A percentile compares a stretch with the other conserved stretches of the same genome.
Evolutionary conservation across 1,140 invertebrate species (phyloP).

Genomic region (Habropoda laboriosa): DNA sequence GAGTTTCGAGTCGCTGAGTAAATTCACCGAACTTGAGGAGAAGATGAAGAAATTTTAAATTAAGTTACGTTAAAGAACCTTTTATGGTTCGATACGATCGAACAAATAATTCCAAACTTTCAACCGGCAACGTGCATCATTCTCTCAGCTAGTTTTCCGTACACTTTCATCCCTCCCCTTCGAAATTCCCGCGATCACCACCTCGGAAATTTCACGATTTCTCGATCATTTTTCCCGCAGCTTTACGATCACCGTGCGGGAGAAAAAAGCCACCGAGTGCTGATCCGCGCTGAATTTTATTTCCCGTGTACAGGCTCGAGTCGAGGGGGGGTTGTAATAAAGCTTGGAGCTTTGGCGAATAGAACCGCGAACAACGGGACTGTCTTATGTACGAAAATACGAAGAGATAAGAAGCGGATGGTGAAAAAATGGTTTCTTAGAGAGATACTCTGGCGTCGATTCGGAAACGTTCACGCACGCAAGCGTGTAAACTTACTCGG

Average conservation of each 20-base stretch:
- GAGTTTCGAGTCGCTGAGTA: no score
- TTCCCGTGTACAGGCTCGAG: background rate
- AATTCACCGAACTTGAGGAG: no score
- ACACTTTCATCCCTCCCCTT: background rate
- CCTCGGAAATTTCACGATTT: background rate
- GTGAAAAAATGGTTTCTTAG: background rate
- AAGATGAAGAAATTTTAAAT: no score
- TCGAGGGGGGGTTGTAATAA: no score
- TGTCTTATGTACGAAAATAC: no score
- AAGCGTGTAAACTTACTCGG: background rate
- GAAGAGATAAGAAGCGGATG: no score
- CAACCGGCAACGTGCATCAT: background rate
- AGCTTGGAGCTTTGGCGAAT: background rate
- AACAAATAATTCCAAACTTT: background rate
- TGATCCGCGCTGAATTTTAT: conserved; percentile 34
- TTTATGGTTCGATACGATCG: no score
- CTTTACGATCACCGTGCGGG: conserved; percentile 6
- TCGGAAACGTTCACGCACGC: background rate
- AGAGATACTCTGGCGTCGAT: background rate
- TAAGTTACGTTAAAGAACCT: no score
- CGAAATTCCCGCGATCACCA: background rate
- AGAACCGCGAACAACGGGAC: background rate
- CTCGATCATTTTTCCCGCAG: background rate
- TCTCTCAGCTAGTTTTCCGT: background rate
- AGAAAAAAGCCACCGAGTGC: background rate